Evolutionary conservation across 2,888 invertebrate species (phyloP).

Genomic region (Nomada fucata): DNA sequence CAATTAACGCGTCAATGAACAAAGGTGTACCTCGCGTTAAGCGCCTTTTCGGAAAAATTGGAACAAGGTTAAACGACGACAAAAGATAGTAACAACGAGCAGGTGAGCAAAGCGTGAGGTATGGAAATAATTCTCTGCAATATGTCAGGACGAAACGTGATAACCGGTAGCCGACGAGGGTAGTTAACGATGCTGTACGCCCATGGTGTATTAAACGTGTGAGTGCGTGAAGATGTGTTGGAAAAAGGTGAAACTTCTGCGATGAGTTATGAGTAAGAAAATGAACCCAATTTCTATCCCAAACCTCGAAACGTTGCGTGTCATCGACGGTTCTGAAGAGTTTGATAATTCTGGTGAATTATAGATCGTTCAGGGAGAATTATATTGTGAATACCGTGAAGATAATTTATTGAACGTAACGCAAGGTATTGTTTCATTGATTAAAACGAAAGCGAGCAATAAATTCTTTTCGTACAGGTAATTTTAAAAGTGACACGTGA

Average conservation of each 20-base stretch:
- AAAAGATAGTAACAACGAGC: not conserved
- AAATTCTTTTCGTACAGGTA: not conserved
- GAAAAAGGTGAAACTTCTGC: not conserved
- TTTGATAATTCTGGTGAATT: not conserved
- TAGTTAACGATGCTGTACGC: constrained; percentile 20
- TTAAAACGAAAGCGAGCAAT: not conserved
- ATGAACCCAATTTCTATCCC: constrained; percentile 22
- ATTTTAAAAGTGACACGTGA: not conserved
- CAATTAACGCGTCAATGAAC: constrained; percentile 25
- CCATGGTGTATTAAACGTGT: not conserved
- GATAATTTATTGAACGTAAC: constrained; percentile 1
- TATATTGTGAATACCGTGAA: not conserved
- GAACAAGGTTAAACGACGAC: constrained; percentile 30
- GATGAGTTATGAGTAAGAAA: constrained; percentile 12
- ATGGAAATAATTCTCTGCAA: constrained; percentile 21
- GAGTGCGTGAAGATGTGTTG: not conserved
- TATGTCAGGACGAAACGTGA: constrained; percentile 13
- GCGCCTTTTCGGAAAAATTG: not conserved
- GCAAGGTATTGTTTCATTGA: not conserved
- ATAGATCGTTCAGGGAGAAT: not conserved
- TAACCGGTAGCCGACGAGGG: not conserved
- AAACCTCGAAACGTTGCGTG: constrained; percentile 21
- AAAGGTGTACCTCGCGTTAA: not conserved
- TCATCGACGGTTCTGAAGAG: not conserved
- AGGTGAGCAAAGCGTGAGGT: not conserved